Evolutionary conservation across 1,140 invertebrate species (phyloP), one percentile per base, ranked within the genome.

Genomic region (Trichonephila clavata): DNA sequence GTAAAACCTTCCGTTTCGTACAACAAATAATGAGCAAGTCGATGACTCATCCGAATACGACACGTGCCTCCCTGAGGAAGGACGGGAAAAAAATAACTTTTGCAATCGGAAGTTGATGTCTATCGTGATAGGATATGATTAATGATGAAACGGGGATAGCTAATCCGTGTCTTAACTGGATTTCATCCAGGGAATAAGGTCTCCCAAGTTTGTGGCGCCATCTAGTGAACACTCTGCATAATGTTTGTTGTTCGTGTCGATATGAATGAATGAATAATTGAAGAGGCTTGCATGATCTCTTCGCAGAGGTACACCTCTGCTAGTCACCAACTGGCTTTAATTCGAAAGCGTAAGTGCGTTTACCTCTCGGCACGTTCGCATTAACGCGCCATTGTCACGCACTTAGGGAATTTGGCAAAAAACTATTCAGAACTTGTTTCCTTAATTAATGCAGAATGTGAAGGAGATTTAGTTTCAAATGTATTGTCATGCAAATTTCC

Each of bases 1-100:
- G 90, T 84, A 39, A 90, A 77, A 90, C 68, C 88, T 90, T 80
- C 88, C 68, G 88, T 65, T 77, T 89, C 43, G 86, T 90, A 81
- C 24, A 61, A 89, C 88, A 90, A 90, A 90, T 90, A 92, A 92
- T 92, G 90, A 92, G 90, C 32, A 43, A 6, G 20, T 24, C 43
- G 80, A 57, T 84, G 90, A 84, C 24, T 92, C 68, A 92, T 59
- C 68, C 71, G 24, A 18, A 20, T 18, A 20, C 20, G 20, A 60
- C 88, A 90, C 88, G 90, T 84, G 77, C 77, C n/a, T 21, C 68
- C 57, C 60, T n/a, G 32, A 60, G 84, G 57, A 63, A 61, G 57
- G 0, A 60, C 16, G 81, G 32, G 32, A 27, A 86, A 32, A 89
- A 89, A 89, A 88, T 71, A 59, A 65, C 50, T 3, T 43, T 2